phyloP scores from a whole-genome alignment of 2,888 invertebrate genomes.

The Didymodactylos carnosus region DNA sequence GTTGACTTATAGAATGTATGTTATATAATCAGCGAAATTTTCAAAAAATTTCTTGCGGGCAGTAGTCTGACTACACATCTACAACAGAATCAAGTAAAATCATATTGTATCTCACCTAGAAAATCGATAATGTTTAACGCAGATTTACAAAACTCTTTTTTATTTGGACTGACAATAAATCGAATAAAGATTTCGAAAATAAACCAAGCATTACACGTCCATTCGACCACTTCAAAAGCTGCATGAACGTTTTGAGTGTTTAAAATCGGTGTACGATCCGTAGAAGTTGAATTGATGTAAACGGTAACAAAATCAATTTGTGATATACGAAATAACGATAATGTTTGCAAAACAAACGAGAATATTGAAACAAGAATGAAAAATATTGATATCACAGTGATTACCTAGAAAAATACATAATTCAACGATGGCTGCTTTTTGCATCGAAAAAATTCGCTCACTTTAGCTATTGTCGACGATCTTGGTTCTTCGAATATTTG shows the following conservation, averaged over 20 bases:
- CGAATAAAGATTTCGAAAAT: conserved; percentile 4
- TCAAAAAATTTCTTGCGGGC: too few species aligned
- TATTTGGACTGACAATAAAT: conserved; percentile 4
- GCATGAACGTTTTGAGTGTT: background rate
- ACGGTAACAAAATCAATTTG: conserved; percentile 5
- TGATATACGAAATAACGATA: conserved; percentile 1
- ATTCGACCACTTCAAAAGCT: background rate
- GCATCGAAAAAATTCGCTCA: background rate
- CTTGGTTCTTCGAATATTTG: conserved; percentile 14
- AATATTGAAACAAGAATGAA: conserved; percentile 10
- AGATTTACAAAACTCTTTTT: conserved; percentile 2
- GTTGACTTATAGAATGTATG: too few species aligned
- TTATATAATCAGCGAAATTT: too few species aligned
- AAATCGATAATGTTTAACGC: conserved; percentile 10
- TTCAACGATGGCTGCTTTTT: background rate
- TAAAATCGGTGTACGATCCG: background rate
- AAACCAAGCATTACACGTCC: conserved; percentile 6
- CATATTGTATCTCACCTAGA: too few species aligned
- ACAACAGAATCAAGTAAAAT: too few species aligned
- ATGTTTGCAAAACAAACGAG: conserved; percentile 7
- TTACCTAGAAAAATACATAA: background rate
- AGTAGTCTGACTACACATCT: too few species aligned
- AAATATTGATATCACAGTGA: conserved; percentile 10
- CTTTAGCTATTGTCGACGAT: conserved; percentile 8
- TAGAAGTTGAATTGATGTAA: background rate